Evolutionary conservation across 2,888 invertebrate species (phyloP).

Genomic region (Panopea generosa): DNA sequence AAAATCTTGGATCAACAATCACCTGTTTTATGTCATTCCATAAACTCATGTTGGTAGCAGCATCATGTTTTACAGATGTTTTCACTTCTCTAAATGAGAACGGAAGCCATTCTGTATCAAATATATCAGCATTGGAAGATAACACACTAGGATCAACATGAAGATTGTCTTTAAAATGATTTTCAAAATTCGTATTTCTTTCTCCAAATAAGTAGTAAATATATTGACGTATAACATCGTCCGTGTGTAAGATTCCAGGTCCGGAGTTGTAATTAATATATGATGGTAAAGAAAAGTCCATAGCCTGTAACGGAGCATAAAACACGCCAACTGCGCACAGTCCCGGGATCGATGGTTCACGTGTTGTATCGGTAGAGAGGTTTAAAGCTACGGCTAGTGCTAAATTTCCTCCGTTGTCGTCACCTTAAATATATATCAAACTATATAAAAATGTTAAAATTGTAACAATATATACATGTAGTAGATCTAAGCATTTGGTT

Average conservation of each 20-base stretch:
- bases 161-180: background rate
- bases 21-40: background rate
- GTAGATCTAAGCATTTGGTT: too few species aligned
- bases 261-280: background rate
- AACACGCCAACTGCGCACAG: background rate
- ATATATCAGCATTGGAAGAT: background rate
- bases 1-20: background rate
- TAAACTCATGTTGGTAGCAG: background rate
- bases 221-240: background rate
- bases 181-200: background rate
- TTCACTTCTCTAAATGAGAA: background rate
- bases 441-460: too few species aligned
- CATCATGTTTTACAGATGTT: background rate
- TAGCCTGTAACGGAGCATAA: background rate
- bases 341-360: too few species aligned
- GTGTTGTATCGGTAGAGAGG: background rate
- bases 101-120: background rate
- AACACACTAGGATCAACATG: background rate
- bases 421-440: background rate
- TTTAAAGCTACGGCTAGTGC: background rate
- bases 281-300: background rate
- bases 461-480: too few species aligned
- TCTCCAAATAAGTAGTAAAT: background rate
- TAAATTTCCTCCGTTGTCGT: background rate
- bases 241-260: background rate